A percentile compares a stretch with the other conserved stretches of the same genome.
These are phyloP conservation scores for Lagorchestes hirsutus DNA, from an alignment of 2,797 vertebrate genomes.

Conservation along the genomic window DNA sequence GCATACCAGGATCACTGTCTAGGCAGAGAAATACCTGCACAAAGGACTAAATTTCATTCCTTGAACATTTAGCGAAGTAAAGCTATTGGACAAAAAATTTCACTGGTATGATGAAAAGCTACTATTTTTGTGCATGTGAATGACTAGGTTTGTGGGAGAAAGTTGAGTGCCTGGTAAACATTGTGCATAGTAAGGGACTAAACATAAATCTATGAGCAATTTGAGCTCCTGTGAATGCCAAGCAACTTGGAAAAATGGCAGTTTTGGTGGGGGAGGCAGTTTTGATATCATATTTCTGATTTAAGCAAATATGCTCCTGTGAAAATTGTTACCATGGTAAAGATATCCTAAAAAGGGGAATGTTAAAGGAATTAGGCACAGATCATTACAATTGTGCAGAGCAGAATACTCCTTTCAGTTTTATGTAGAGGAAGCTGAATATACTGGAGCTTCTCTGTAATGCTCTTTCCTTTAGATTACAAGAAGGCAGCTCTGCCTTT, in stretches of 20 bases:
- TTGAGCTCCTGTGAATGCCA: constrained; percentile 53
- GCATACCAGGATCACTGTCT: background rate
- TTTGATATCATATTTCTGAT: constrained; percentile 37
- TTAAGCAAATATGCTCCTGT: background rate
- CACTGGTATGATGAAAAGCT: background rate
- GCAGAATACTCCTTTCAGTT: background rate
- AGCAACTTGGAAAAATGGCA: background rate
- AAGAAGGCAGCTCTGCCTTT: background rate
- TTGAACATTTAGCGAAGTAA: background rate
- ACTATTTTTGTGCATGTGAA: constrained; percentile 3
- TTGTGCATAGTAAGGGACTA: background rate
- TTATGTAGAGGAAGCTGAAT: background rate
- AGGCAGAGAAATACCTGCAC: background rate
- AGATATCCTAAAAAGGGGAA: background rate
- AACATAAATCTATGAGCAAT: constrained; percentile 35
- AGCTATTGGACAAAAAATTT: background rate
- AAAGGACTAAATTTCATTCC: constrained; percentile 4
- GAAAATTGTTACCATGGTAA: background rate
- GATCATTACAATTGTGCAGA: background rate
- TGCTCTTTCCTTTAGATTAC: background rate
- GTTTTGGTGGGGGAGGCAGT: constrained; percentile 5
- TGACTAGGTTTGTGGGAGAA: background rate
- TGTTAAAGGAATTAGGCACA: background rate
- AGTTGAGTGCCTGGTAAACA: constrained; percentile 1
- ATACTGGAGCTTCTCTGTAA: background rate